Conservation (phyloP, 2,113 vertebrate species). For the Atractosteus spatula region DNA sequence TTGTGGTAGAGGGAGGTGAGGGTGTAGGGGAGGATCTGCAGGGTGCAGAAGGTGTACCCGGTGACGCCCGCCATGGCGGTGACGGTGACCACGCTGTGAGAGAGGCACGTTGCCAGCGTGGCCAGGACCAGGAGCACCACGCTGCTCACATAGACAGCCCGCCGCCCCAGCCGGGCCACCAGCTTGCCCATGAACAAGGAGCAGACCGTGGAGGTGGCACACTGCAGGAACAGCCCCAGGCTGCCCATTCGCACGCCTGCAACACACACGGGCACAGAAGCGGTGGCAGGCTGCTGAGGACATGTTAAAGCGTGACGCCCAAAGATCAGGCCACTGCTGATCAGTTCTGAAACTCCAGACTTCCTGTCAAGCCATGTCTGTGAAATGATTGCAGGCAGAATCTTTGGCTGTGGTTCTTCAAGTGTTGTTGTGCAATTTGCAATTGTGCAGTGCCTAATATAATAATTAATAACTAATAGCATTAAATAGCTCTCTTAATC, state of each 20-base stretch:
- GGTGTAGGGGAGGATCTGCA: constrained; percentile 82
- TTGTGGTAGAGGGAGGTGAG: constrained; percentile 81
- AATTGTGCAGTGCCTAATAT: too few relatives aligned
- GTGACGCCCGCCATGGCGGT: constrained; percentile 72
- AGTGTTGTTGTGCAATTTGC: too few relatives aligned
- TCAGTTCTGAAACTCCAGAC: too few relatives aligned
- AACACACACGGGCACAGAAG: neutral
- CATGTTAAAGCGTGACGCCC: too few relatives aligned
- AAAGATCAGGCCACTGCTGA: too few relatives aligned
- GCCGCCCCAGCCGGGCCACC: constrained; percentile 68
- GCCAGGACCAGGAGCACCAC: constrained; percentile 68
- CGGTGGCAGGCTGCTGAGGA: too few relatives aligned
- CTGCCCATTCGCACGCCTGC: constrained; percentile 83
- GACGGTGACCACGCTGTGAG: constrained; percentile 66
- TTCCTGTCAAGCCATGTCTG: too few relatives aligned
- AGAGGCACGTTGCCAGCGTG: constrained; percentile 70
- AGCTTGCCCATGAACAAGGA: constrained; percentile 78
- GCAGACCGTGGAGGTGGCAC: constrained; percentile 73
- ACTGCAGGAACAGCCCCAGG: constrained; percentile 83
- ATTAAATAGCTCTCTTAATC: too few relatives aligned
- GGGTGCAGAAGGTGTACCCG: constrained; percentile 75
- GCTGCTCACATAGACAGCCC: constrained; percentile 72
- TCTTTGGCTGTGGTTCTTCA: too few relatives aligned
- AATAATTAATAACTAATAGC: too few relatives aligned
- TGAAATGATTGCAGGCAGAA: too few relatives aligned